phyloP scores from a whole-genome alignment of 2,113 vertebrate species.

The Protobothrops flavoviridis region DNA sequence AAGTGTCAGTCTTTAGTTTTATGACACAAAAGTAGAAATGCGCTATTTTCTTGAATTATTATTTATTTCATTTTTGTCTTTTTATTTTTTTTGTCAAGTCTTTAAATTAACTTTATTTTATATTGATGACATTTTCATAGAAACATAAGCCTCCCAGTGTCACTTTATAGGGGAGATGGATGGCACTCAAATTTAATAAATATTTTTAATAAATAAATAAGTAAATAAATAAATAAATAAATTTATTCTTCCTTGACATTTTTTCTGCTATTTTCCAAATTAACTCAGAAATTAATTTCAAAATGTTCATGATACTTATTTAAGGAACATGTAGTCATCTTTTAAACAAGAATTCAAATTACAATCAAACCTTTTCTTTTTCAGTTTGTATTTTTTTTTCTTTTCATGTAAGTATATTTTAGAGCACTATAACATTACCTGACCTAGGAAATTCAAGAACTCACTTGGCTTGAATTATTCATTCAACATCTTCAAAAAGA shows the following conservation, averaged over 20 bases:
- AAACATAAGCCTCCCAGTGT: not conserved
- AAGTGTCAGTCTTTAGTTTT: not conserved
- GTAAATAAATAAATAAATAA: not conserved
- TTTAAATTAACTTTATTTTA: not conserved
- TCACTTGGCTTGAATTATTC: not conserved
- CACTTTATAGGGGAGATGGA: not conserved
- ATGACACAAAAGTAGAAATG: not conserved
- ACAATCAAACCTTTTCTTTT: not conserved
- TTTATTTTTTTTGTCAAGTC: not conserved
- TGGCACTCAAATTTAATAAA: not conserved
- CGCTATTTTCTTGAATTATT: not conserved
- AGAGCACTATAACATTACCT: not conserved
- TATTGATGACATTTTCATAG: not conserved
- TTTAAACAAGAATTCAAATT: not conserved
- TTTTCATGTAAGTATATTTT: not conserved
- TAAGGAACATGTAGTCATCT: not conserved
- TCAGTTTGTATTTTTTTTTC: not conserved
- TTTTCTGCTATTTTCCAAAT: not conserved
- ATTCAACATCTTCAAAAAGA: not conserved
- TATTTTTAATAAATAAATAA: not conserved
- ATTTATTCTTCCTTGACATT: not conserved
- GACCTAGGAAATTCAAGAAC: not conserved
- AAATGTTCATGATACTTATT: not conserved
- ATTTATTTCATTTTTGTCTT: not conserved
- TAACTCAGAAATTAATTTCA: not conserved